phyloP scores from a whole-genome alignment of 2,888 invertebrate genomes.

The Machimus rusticus region DNA sequence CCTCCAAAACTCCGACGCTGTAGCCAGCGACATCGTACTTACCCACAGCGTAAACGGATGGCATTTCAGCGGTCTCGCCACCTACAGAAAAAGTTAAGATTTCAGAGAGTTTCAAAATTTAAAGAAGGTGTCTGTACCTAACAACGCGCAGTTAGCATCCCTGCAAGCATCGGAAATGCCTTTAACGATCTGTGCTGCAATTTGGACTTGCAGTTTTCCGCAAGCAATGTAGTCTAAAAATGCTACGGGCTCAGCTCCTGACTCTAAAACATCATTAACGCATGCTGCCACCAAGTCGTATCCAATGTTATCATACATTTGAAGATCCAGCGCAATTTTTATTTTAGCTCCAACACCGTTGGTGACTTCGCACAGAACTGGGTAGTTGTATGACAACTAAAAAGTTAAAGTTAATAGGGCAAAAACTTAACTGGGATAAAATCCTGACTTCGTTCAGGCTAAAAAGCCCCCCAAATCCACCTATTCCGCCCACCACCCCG shows the following conservation, averaged over 20 bases:
- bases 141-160: conserved; percentile 83
- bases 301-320: conserved; percentile 84
- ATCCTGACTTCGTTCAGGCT: conserved; percentile 73
- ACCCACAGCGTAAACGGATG: conserved; percentile 85
- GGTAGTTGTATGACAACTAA: conserved; percentile 70
- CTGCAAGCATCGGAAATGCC: conserved; percentile 91
- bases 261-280: conserved; percentile 94
- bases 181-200: conserved; percentile 79
- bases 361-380: conserved; percentile 90
- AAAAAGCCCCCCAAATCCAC: conserved; percentile 94
- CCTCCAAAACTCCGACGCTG: conserved; percentile 91
- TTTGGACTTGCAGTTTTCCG: conserved; percentile 79
- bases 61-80: conserved; percentile 98
- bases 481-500: conserved; percentile 84
- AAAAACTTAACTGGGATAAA: background rate
- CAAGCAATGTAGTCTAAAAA: conserved; percentile 98
- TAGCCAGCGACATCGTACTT: conserved; percentile 98
- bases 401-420: conserved; percentile 20
- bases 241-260: conserved; percentile 94
- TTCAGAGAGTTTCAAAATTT: background rate
- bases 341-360: conserved; percentile 98
- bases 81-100: conserved; percentile 54
- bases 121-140: conserved; percentile 68
- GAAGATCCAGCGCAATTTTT: conserved; percentile 83
- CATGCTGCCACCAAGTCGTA: conserved; percentile 98